These are phyloP conservation scores for Epiblema foenella DNA, from an alignment of 2,888 invertebrate species.

Conservation along the genomic window DNA sequence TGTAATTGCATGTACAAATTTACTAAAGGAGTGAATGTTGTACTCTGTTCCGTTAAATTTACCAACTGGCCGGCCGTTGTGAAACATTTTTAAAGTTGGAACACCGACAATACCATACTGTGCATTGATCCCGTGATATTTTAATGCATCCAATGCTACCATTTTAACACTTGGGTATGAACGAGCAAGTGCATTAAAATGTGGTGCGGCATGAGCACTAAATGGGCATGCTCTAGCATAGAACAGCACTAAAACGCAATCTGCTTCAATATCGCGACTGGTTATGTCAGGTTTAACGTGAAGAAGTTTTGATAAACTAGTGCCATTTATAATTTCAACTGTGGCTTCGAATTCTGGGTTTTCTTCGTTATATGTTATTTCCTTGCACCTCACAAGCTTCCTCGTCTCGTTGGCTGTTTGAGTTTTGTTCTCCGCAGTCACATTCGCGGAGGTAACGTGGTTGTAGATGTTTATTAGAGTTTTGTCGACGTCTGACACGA, in stretches of 20 bases:
- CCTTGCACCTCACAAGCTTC: conserved; percentile 76
- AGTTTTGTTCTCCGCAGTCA: conserved; percentile 72
- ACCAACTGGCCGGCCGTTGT: conserved; percentile 93
- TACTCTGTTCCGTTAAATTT: conserved; percentile 94
- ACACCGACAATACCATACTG: conserved; percentile 96
- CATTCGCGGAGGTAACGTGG: conserved; percentile 75
- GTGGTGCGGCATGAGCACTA: conserved; percentile 94
- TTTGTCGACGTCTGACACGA: conserved; percentile 78
- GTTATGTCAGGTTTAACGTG: conserved; percentile 87
- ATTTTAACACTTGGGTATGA: conserved; percentile 94
- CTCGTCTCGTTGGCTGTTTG: conserved; percentile 71
- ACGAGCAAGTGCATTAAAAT: conserved; percentile 95
- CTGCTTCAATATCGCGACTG: conserved; percentile 85
- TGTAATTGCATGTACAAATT: conserved; percentile 91
- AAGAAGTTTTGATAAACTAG: conserved; percentile 87
- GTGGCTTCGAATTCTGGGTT: conserved; percentile 67
- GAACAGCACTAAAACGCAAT: conserved; percentile 93
- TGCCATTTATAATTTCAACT: conserved; percentile 89
- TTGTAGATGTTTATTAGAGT: conserved; percentile 76
- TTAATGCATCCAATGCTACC: conserved; percentile 95
- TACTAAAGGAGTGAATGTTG: conserved; percentile 90
- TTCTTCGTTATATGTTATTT: conserved; percentile 67
- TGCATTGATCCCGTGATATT: conserved; percentile 93
- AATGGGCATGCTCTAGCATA: conserved; percentile 96
- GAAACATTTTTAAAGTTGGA: conserved; percentile 94